Conservation (phyloP, 2,888 invertebrate species). For the Leptinotarsa haldemani region DNA sequence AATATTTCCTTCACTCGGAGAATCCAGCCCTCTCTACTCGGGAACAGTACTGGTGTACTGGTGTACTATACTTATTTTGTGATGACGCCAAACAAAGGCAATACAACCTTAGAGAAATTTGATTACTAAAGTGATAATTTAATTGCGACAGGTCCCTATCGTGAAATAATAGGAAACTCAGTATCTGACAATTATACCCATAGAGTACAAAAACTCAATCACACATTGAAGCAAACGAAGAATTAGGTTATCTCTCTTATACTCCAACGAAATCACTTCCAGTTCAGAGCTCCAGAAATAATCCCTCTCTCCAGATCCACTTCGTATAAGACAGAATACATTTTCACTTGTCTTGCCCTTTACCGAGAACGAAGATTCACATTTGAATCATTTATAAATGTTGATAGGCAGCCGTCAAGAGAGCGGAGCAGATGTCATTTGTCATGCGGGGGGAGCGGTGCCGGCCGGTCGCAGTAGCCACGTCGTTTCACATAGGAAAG, state of each 20-base stretch:
- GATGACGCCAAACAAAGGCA: no score
- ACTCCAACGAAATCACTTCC: not conserved
- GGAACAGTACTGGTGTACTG: no score
- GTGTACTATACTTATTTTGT: no score
- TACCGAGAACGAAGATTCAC: slow-evolving; percentile 58
- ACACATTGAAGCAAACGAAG: not conserved
- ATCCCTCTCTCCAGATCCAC: not conserved
- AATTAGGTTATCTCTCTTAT: not conserved
- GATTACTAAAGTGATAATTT: no score
- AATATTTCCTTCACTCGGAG: no score
- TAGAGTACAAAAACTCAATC: no score
- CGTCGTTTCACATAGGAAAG: slow-evolving; percentile 60
- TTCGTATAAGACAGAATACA: not conserved
- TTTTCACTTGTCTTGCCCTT: slow-evolving; percentile 19
- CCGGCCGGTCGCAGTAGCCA: slow-evolving; percentile 68
- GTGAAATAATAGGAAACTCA: no score
- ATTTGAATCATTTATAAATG: slow-evolving; percentile 76
- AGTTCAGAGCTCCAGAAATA: not conserved
- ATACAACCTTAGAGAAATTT: no score
- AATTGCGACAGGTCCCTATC: no score
- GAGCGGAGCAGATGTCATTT: slow-evolving; percentile 75
- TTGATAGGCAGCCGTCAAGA: slow-evolving; percentile 74
- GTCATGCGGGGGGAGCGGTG: slow-evolving; percentile 72
- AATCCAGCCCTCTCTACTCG: no score
- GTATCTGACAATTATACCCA: no score